Conservation (phyloP, 1,140 invertebrate species). For the Subanguina moxae region DNA sequence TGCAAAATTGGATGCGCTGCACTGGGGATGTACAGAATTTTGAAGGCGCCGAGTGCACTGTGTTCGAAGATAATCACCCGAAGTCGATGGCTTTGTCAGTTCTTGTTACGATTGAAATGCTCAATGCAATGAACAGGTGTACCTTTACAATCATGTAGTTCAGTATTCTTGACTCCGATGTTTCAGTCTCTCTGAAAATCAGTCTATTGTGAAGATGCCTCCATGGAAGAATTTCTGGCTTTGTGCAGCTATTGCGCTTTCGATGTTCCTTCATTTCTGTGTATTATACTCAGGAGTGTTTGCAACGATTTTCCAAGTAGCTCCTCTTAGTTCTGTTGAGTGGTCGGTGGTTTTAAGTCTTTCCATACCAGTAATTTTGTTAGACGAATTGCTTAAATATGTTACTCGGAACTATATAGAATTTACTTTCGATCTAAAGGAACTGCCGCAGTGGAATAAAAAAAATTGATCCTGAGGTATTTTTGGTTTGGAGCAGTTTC, state of each 20-base stretch:
- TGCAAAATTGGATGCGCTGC: constrained; percentile 64
- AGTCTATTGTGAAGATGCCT: constrained; percentile 93
- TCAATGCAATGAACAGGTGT: constrained; percentile 99
- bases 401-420: too few species aligned
- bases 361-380: constrained; percentile 94
- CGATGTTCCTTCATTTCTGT: constrained; percentile 98
- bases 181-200: constrained; percentile 92
- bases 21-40: constrained; percentile 63
- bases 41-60: constrained; percentile 86
- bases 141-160: too few species aligned
- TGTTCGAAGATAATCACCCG: constrained; percentile 95
- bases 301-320: constrained; percentile 98
- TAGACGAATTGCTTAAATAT: constrained; percentile 99
- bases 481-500: too few species aligned
- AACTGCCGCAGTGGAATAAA: too few species aligned
- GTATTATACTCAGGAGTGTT: constrained; percentile 97
- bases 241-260: constrained; percentile 91
- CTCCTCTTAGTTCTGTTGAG: constrained; percentile 83
- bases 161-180: too few species aligned
- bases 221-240: constrained; percentile 77
- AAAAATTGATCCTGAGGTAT: too few species aligned
- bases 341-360: constrained; percentile 99
- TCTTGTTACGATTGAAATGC: constrained; percentile 99
- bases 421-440: too few species aligned
- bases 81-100: constrained; percentile 99